Conservation (phyloP, 2,888 invertebrate genomes). For the Ganaspis brasiliensis region DNA sequence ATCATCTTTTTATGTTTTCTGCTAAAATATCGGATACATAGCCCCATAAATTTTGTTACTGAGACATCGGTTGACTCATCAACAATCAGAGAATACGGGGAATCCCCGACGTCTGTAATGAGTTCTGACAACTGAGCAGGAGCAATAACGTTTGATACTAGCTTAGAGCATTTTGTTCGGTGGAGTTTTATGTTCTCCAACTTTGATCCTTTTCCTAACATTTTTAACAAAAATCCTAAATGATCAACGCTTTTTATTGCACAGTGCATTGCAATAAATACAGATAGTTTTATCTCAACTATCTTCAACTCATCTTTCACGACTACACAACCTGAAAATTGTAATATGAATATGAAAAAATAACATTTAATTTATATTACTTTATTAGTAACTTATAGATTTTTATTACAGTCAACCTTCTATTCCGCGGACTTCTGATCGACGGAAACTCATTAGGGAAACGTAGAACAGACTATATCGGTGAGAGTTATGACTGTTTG, state of each 20-base stretch:
- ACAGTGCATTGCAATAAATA: conserved; percentile 58
- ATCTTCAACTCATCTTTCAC: not conserved
- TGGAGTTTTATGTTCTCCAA: conserved; percentile 54
- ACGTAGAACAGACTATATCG: no score
- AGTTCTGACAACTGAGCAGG: conserved; percentile 57
- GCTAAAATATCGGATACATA: conserved; percentile 63
- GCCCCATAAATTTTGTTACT: conserved; percentile 60
- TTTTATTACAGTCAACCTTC: no score
- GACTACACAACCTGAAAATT: not conserved
- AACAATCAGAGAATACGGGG: no score
- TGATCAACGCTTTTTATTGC: conserved; percentile 59
- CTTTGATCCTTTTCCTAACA: conserved; percentile 49
- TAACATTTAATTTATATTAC: not conserved
- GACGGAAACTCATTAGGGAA: no score
- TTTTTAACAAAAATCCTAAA: conserved; percentile 54
- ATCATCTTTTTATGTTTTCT: conserved; percentile 55
- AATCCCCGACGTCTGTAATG: conserved; percentile 59
- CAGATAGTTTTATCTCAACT: conserved; percentile 40
- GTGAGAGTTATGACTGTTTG: no score
- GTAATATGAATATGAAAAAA: not conserved
- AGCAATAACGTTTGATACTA: conserved; percentile 62
- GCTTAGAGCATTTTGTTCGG: conserved; percentile 61
- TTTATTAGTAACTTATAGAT: not conserved
- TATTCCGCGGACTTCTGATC: no score
- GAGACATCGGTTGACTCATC: conserved; percentile 65